These are phyloP conservation scores for Knipowitschia caucasica DNA, from an alignment of 2,797 vertebrate species.

Conservation along the genomic window DNA sequence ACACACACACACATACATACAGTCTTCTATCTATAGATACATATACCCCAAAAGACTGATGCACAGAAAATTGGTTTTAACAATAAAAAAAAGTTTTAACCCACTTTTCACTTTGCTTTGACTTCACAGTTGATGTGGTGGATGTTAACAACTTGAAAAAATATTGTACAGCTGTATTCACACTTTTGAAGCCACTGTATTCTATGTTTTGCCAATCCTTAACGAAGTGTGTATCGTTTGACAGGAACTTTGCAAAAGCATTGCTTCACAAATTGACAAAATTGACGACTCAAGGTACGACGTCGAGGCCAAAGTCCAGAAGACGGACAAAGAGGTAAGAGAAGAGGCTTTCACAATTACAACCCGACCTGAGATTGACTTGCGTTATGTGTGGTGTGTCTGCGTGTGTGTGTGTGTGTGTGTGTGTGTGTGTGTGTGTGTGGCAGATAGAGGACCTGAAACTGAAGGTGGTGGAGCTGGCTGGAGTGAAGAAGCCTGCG, in stretches of 20 bases:
- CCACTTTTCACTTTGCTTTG: no score
- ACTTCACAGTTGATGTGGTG: no score
- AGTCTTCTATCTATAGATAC: no score
- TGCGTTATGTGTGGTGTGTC: no score
- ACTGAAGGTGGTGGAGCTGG: constrained; percentile 90
- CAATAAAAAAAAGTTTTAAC: no score
- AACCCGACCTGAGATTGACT: no score
- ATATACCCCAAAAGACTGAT: no score
- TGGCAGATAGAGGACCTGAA: constrained; percentile 88
- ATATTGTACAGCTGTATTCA: no score
- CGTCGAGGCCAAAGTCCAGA: constrained; percentile 42
- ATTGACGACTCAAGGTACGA: constrained; percentile 55
- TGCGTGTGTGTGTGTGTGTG: no score
- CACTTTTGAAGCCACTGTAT: neutral
- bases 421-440: neutral
- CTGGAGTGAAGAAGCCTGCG: constrained; percentile 91
- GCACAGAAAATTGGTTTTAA: no score
- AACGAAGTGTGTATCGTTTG: neutral
- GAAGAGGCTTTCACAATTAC: neutral
- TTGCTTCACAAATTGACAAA: constrained; percentile 36
- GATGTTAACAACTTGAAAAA: no score
- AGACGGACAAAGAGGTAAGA: constrained; percentile 45
- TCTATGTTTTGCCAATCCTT: neutral
- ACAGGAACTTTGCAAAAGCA: constrained; percentile 58
- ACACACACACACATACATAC: no score